Evolutionary conservation across 2,888 invertebrate genomes (phyloP).

Genomic region (Taphrorychus bicolor): DNA sequence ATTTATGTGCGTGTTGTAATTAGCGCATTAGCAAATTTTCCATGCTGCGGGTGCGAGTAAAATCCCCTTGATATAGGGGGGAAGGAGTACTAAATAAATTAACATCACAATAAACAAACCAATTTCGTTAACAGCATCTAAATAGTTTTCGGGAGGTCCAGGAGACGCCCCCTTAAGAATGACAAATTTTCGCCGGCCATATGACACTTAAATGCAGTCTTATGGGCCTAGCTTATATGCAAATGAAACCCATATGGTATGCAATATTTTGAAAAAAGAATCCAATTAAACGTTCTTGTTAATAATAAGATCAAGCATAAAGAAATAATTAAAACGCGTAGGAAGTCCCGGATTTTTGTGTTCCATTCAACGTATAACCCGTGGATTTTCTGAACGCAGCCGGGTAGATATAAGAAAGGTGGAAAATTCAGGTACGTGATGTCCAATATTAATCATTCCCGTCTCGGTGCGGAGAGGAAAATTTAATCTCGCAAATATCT

Average conservation of each 20-base stretch:
- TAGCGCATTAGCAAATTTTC: conserved; percentile 6
- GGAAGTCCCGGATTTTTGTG: not conserved
- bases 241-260: conserved; percentile 3
- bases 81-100: not conserved
- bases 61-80: not conserved
- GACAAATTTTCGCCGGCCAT: conserved; percentile 56
- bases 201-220: conserved; percentile 49
- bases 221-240: not conserved
- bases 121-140: conserved; percentile 27
- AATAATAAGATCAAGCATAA: too few relatives aligned
- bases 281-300: too few relatives aligned
- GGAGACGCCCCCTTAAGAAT: conserved; percentile 46
- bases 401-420: conserved; percentile 15
- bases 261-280: too few relatives aligned
- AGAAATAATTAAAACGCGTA: not conserved
- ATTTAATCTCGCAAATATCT: conserved; percentile 41
- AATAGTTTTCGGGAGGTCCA: conserved; percentile 21
- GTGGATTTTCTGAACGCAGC: not conserved
- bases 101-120: conserved; percentile 8
- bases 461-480: conserved; percentile 23
- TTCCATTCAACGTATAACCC: not conserved
- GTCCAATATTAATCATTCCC: conserved; percentile 42
- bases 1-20: conserved; percentile 35
- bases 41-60: not conserved
- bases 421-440: conserved; percentile 40